phyloP scores from a whole-genome alignment of 2,888 invertebrate genomes.

The Tachina grossa region DNA sequence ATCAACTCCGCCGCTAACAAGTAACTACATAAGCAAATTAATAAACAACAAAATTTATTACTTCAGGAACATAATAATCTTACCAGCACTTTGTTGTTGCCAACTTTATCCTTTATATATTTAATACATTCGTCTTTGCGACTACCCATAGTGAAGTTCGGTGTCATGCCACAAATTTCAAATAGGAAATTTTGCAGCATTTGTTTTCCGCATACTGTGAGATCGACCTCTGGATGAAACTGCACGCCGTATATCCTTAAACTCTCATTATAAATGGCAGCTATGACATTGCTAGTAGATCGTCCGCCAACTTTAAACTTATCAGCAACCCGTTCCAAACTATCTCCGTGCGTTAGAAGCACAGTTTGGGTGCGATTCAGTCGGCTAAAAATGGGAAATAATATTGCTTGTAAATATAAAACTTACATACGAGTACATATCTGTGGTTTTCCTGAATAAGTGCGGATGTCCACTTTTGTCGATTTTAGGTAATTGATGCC shows the following conservation, averaged over 20 bases:
- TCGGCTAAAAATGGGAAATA: conserved; percentile 85
- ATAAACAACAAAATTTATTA: conserved; percentile 7
- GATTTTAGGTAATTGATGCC: too few relatives aligned
- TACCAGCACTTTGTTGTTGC: conserved; percentile 95
- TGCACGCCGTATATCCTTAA: conserved; percentile 96
- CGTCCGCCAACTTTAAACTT: conserved; percentile 93
- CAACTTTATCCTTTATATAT: conserved; percentile 94
- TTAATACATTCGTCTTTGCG: conserved; percentile 95
- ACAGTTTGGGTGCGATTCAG: conserved; percentile 94
- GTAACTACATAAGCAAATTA: conserved; percentile 85
- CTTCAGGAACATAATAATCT: conserved; percentile 81
- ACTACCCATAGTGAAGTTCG: conserved; percentile 93
- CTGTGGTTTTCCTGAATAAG: neutral
- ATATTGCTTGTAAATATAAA: too few relatives aligned
- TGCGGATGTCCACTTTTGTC: too few relatives aligned
- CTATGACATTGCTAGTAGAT: conserved; percentile 90
- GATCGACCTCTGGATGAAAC: conserved; percentile 99
- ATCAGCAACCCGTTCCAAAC: conserved; percentile 95
- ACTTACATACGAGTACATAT: neutral
- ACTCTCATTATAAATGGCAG: conserved; percentile 96
- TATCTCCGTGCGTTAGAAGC: conserved; percentile 98
- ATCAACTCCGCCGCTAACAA: conserved; percentile 99
- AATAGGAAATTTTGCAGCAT: conserved; percentile 98
- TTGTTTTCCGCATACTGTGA: conserved; percentile 94
- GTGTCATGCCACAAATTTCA: conserved; percentile 93